Conservation (phyloP, 2,888 invertebrate species). For the Sericinus montela region DNA sequence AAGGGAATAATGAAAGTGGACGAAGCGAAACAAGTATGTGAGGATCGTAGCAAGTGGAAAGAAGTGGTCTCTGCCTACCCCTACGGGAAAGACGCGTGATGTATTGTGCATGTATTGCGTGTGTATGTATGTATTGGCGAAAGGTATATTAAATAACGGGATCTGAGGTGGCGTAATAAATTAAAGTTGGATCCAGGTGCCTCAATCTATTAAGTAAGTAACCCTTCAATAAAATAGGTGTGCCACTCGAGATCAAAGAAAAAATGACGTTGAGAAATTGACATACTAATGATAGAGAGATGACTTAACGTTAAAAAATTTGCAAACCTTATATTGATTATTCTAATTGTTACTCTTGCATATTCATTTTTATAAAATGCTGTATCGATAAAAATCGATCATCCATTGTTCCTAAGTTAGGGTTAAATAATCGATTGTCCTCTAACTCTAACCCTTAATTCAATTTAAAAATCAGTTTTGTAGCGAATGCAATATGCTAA, state of each 20-base stretch:
- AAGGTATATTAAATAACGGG: no score
- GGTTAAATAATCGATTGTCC: constrained; percentile 24
- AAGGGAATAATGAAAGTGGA: no score
- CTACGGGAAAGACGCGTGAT: no score
- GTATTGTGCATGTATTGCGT: no score
- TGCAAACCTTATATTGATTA: constrained; percentile 62
- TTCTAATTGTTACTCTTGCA: constrained; percentile 68
- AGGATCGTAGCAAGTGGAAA: no score
- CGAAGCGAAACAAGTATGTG: no score
- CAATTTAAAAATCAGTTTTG: constrained; percentile 7
- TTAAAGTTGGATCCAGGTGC: constrained; percentile 16
- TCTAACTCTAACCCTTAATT: background rate
- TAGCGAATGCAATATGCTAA: constrained; percentile 18
- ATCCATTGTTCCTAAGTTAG: constrained; percentile 23
- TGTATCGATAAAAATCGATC: constrained; percentile 29
- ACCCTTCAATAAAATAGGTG: constrained; percentile 24
- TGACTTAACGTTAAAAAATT: constrained; percentile 53
- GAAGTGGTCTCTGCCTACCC: no score
- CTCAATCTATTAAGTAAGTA: constrained; percentile 10
- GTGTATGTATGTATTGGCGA: no score
- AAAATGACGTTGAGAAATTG: constrained; percentile 20
- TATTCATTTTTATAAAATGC: constrained; percentile 52
- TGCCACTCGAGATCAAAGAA: constrained; percentile 13
- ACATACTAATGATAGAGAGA: constrained; percentile 37
- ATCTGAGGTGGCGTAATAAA: no score